phyloP scores from a whole-genome alignment of 2,888 invertebrate genomes.

The Gymnosoma rotundatum region DNA sequence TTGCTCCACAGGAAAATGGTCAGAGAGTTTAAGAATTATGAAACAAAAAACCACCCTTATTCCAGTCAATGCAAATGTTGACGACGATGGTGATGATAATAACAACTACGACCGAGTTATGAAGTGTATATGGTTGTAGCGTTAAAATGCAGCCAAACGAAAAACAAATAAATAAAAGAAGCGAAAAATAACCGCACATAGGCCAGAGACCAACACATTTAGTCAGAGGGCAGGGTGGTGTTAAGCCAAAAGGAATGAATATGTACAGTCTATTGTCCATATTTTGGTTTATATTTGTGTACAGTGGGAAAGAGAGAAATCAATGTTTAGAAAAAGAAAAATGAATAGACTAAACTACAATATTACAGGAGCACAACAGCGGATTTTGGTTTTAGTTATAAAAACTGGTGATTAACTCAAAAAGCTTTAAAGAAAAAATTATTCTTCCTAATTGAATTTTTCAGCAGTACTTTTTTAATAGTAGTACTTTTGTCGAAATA shows the following conservation, averaged over 20 bases:
- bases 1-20: slow-evolving; percentile 58
- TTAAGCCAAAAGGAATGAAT: slow-evolving; percentile 63
- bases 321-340: slow-evolving; percentile 42
- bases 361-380: neutral
- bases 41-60: slow-evolving; percentile 62
- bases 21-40: slow-evolving; percentile 68
- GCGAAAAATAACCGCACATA: slow-evolving; percentile 70
- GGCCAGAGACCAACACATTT: slow-evolving; percentile 64
- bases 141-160: slow-evolving; percentile 34
- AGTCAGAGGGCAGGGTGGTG: slow-evolving; percentile 57
- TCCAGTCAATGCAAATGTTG: slow-evolving; percentile 46
- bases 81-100: slow-evolving; percentile 33
- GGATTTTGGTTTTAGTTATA: neutral
- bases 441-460: neutral
- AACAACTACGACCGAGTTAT: slow-evolving; percentile 47
- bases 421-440: neutral
- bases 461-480: no score
- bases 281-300: slow-evolving; percentile 29
- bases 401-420: neutral
- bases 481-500: no score
- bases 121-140: slow-evolving; percentile 41
- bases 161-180: slow-evolving; percentile 47
- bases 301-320: slow-evolving; percentile 22
- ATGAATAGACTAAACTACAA: neutral
- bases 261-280: slow-evolving; percentile 68